Base-by-base conservation (phyloP, 35 echinoderm and acorn worm species). In the Diadema setosum region DNA sequence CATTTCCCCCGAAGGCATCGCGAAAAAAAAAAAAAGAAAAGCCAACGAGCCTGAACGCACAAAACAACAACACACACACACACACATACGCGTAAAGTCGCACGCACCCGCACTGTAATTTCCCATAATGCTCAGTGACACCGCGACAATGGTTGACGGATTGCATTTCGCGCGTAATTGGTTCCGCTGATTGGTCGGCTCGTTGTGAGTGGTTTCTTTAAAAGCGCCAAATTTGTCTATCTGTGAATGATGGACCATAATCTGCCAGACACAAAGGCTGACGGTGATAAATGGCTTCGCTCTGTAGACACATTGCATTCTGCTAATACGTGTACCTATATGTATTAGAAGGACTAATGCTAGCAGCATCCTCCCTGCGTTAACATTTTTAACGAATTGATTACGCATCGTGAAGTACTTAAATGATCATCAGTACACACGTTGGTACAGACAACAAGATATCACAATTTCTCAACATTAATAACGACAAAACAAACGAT, bases 171-270 rank as follows among this genome's bases (percentile, higher is more conserved):
- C 40, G 73, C 35, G 73, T 36, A 78, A 78, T 78, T 16, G 73
- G 27, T 44, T 25, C 35, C 8, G 73, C 37, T 36, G 37, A 78
- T 78, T 78, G 73, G 73, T 41, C 73, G 35, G 73, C 44, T 78
- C 40, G 24, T 41, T 35, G n/a, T 44, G 73, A 78, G 37, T 78
- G 73, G 27, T 41, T 78, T n/a, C n/a, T n/a, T 78, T 41, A 41
- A 78, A 78, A 78, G 37, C 73, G 73, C 73, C 73, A 41, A 78
- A 78, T 78, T 78, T 78, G 73, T 78, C 73, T 78, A 78, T 67
- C 63, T 26, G 29, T 15, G 63, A 15, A 67, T 67, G 30, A 67
- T 67, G 63, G 5, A 34, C 37, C 30, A 67, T 18, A 67, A 67
- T 67, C 30, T 34, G 63, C 37, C 63, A 67, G 27, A 34, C 63